Percentiles rank a stretch among this genome's conserved stretches.
Conservation (phyloP, 1,140 invertebrate species). For the Tetragnatha versicolor region DNA sequence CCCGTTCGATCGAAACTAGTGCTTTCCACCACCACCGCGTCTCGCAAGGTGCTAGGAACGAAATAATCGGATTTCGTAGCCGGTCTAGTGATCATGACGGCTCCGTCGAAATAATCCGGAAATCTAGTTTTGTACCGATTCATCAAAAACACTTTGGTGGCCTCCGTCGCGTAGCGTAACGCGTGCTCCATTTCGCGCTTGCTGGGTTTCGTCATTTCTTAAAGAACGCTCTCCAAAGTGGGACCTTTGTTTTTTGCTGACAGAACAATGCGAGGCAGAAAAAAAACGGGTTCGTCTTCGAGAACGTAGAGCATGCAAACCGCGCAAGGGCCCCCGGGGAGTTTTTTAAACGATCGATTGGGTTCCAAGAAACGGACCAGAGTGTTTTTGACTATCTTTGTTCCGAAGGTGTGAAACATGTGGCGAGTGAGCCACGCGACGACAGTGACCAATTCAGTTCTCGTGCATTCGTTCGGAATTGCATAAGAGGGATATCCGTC, state of each 20-base stretch:
- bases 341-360: background rate
- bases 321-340: background rate
- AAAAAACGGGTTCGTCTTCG: background rate
- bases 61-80: background rate
- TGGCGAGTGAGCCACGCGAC: background rate
- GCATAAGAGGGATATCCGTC: background rate
- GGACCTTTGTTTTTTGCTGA: background rate
- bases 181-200: background rate
- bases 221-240: background rate
- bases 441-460: background rate
- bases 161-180: background rate
- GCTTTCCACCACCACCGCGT: background rate
- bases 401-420: background rate
- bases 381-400: background rate
- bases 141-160: background rate
- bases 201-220: background rate
- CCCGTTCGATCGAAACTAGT: background rate
- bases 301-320: background rate
- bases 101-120: background rate
- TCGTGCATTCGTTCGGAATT: background rate
- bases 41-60: background rate
- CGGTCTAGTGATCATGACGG: background rate
- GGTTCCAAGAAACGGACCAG: background rate
- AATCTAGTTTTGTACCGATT: background rate
- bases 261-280: background rate